Evolutionary conservation across 2,888 invertebrate genomes (phyloP).

Genomic region (Cryptophagus acutangulus): DNA sequence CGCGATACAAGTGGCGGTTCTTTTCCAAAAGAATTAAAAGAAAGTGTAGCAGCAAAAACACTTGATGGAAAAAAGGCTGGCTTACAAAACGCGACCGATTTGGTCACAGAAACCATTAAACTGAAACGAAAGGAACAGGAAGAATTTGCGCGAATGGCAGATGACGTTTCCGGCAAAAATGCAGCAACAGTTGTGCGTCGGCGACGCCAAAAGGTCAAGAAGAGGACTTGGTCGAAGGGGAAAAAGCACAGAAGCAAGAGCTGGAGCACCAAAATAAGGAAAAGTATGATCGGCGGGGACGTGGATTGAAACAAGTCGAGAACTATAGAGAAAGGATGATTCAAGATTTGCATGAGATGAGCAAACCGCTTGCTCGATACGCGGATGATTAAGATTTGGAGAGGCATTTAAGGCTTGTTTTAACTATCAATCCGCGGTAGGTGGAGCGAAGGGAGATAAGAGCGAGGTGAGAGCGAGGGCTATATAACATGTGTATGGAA

Average conservation of each 20-base stretch:
- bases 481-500: too few relatives aligned
- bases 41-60: too few relatives aligned
- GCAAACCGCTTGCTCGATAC: constrained; percentile 87
- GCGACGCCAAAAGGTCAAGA: constrained; percentile 59
- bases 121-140: constrained; percentile 67
- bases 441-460: too few relatives aligned
- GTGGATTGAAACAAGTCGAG: constrained; percentile 79
- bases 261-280: constrained; percentile 67
- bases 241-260: too few relatives aligned
- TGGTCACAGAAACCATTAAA: constrained; percentile 67
- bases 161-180: constrained; percentile 66
- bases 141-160: constrained; percentile 64
- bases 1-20: too few relatives aligned
- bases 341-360: constrained; percentile 77
- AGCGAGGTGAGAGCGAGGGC: too few relatives aligned
- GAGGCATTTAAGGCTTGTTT: constrained; percentile 61
- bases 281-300: constrained; percentile 79
- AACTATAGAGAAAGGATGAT: constrained; percentile 63
- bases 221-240: constrained; percentile 61
- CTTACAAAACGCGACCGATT: constrained; percentile 70
- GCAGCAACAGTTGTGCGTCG: constrained; percentile 68
- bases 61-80: constrained; percentile 84
- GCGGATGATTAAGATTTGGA: constrained; percentile 88
- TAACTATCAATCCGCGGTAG: too few relatives aligned
- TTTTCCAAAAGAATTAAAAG: too few relatives aligned